Conservation (phyloP, 2,797 vertebrate genomes). For the Poecile montanus region DNA sequence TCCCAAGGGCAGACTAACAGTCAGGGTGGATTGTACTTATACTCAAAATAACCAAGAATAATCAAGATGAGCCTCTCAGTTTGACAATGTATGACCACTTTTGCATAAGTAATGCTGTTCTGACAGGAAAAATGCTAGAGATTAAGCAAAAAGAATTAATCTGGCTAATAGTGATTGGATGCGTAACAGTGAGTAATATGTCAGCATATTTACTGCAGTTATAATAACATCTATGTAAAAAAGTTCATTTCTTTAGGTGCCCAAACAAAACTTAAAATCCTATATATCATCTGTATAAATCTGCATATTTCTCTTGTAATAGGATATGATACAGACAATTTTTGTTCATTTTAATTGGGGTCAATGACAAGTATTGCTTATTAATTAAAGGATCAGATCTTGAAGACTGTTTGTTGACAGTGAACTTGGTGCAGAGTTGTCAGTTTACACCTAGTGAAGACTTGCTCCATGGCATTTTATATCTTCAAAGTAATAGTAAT, state of each 20-base stretch:
- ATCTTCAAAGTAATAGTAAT: not conserved
- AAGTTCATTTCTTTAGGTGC: not conserved
- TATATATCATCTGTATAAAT: not conserved
- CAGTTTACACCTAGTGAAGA: not conserved
- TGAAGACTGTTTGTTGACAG: not conserved
- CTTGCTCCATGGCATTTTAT: not conserved
- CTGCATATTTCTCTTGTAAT: not conserved
- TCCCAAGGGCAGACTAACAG: slow-evolving; percentile 74
- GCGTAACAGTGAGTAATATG: slow-evolving; percentile 14
- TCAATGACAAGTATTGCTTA: not conserved
- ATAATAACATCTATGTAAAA: not conserved
- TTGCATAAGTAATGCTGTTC: slow-evolving; percentile 72
- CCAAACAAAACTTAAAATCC: not conserved
- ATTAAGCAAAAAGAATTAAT: slow-evolving; percentile 64
- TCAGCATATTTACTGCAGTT: not conserved
- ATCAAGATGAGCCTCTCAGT: slow-evolving; percentile 73
- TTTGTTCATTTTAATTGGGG: not conserved
- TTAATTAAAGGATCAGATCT: not conserved
- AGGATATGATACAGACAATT: not conserved
- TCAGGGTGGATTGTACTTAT: slow-evolving; percentile 76
- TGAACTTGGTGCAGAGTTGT: not conserved
- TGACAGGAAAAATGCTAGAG: slow-evolving; percentile 50
- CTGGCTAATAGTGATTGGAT: slow-evolving; percentile 60
- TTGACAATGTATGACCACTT: slow-evolving; percentile 71
- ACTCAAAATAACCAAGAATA: slow-evolving; percentile 76